Conservation (phyloP, 2,113 vertebrate species). For the Brienomyrus brachyistius region DNA sequence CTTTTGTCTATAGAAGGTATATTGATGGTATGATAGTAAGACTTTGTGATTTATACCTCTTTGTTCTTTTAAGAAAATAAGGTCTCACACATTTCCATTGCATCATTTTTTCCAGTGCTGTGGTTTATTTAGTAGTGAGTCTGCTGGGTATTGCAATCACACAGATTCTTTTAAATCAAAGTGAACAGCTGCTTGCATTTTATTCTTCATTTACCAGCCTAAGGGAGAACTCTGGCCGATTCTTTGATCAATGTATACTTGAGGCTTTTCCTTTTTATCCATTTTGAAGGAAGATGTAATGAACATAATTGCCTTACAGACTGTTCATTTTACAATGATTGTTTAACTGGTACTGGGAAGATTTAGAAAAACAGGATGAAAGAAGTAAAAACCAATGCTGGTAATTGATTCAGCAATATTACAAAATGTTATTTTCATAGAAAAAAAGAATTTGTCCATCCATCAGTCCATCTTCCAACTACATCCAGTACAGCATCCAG, state of each 20-base stretch:
- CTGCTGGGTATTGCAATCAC: neutral
- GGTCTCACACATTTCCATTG: neutral
- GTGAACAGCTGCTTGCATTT: neutral
- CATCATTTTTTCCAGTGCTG: neutral
- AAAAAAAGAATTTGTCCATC: neutral
- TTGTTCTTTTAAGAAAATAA: neutral
- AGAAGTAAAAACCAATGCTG: neutral
- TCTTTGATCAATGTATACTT: slow-evolving; percentile 13
- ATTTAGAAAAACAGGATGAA: neutral
- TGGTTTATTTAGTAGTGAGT: neutral
- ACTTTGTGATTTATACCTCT: neutral
- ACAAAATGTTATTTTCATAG: neutral
- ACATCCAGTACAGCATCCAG: neutral
- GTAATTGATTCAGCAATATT: neutral
- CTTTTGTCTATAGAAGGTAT: neutral
- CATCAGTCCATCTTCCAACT: neutral
- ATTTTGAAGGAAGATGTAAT: neutral
- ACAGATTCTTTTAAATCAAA: neutral
- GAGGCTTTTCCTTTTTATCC: neutral
- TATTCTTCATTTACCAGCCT: neutral
- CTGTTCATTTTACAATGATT: neutral
- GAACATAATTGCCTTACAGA: slow-evolving; percentile 1
- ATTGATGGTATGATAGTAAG: neutral
- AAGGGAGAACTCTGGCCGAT: neutral
- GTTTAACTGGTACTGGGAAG: neutral